Conservation (phyloP, 2,113 vertebrate genomes). For the Holacanthus passer region DNA sequence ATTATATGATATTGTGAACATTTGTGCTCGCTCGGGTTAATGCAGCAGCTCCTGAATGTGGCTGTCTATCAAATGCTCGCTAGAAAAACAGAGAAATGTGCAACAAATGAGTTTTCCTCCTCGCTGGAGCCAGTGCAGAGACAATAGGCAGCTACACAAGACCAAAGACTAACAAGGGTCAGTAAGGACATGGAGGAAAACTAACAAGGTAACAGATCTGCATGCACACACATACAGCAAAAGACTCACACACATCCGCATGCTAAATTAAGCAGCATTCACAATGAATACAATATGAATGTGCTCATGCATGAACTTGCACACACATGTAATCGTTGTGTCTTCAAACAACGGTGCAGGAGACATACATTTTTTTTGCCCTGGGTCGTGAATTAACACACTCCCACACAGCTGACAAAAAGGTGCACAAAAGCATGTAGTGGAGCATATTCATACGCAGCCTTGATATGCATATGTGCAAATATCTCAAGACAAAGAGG, state of each 20-base stretch:
- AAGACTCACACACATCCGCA: conserved; percentile 47
- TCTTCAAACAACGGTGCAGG: conserved; percentile 67
- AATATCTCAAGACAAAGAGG: conserved; percentile 67
- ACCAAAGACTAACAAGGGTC: conserved; percentile 72
- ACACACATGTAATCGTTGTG: conserved; percentile 60
- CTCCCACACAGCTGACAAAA: conserved; percentile 78
- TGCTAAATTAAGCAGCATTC: conserved; percentile 68
- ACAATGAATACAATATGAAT: conserved; percentile 33
- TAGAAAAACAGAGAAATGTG: conserved; percentile 39
- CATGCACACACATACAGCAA: conserved; percentile 50
- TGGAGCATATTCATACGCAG: conserved; percentile 56
- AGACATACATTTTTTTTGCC: conserved; percentile 69
- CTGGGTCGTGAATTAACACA: conserved; percentile 80
- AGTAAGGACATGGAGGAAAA: conserved; percentile 57
- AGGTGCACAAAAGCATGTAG: conserved; percentile 74
- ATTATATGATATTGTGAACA: conserved; percentile 33
- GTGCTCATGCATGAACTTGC: conserved; percentile 44
- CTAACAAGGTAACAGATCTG: conserved; percentile 62
- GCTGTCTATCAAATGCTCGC: conserved; percentile 50
- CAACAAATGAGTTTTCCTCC: conserved; percentile 66
- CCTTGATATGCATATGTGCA: conserved; percentile 75
- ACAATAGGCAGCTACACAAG: conserved; percentile 61
- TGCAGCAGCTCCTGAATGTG: conserved; percentile 45
- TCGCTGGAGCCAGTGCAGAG: conserved; percentile 55
- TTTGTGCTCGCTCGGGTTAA: conserved; percentile 38